Evolutionary conservation across 2,888 invertebrate genomes (phyloP).

Genomic region (Eurytoma adleriae): DNA sequence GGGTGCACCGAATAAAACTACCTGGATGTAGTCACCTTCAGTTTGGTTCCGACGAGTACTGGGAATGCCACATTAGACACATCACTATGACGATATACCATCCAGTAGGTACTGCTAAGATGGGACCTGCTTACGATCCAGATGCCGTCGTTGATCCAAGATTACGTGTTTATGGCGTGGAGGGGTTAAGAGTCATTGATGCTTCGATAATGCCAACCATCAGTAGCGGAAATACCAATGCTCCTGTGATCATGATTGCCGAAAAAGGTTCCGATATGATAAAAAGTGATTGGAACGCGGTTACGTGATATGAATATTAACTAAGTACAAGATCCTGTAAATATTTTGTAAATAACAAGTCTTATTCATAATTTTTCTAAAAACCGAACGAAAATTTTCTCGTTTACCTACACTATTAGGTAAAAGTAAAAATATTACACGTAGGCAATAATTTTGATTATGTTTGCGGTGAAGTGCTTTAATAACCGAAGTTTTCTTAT

Average conservation of each 20-base stretch:
- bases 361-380: not conserved
- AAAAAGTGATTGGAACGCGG: constrained; percentile 85
- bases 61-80: constrained; percentile 91
- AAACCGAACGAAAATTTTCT: not conserved
- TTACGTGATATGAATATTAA: not conserved
- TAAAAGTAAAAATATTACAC: too few species aligned
- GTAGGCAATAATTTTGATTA: too few species aligned
- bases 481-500: not conserved
- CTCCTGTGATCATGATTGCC: constrained; percentile 94
- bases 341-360: not conserved
- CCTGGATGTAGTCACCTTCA: constrained; percentile 86
- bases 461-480: too few species aligned
- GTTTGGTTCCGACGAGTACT: constrained; percentile 88
- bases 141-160: constrained; percentile 90
- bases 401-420: too few species aligned
- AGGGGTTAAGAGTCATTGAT: constrained; percentile 89
- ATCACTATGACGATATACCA: constrained; percentile 95
- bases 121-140: constrained; percentile 88
- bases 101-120: constrained; percentile 91
- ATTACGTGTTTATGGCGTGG: constrained; percentile 86
- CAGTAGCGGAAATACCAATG: constrained; percentile 93
- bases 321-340: not conserved
- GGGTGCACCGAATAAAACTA: constrained; percentile 85
- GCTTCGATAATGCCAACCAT: constrained; percentile 94
- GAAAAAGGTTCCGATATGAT: constrained; percentile 92